phyloP scores from a whole-genome alignment of 2,113 vertebrate genomes.

The Urocynchramus pylzowi region DNA sequence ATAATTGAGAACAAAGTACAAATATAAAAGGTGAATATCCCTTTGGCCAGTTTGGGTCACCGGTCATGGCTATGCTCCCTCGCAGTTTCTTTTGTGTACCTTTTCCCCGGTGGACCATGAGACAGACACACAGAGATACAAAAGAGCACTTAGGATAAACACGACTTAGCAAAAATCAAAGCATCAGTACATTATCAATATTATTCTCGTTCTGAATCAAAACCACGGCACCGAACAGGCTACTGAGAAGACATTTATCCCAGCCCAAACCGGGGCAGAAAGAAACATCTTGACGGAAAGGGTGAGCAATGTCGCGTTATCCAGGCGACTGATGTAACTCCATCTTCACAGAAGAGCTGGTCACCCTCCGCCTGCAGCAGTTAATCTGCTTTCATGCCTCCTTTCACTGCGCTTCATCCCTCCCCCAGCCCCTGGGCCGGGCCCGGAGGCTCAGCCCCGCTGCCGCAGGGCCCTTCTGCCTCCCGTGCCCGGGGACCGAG shows the following conservation, averaged over 20 bases:
- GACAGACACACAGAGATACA: not conserved
- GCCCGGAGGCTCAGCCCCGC: not conserved
- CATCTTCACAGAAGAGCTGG: accelerated
- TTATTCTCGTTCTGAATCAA: not conserved
- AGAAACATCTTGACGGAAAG: not conserved
- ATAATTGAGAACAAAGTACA: not conserved
- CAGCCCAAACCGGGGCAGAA: not conserved
- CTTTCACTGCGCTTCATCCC: not conserved
- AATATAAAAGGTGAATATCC: not conserved
- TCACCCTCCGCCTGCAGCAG: not conserved
- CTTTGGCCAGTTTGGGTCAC: not conserved
- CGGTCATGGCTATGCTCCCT: not conserved
- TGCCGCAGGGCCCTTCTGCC: not conserved
- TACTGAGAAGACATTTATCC: not conserved
- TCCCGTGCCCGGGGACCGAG: not conserved
- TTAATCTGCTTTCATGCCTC: not conserved
- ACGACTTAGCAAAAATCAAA: not conserved
- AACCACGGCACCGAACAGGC: not conserved
- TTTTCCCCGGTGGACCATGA: not conserved
- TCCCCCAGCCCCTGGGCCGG: not conserved
- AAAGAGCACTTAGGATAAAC: not conserved
- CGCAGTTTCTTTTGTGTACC: not conserved
- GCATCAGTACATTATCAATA: not conserved
- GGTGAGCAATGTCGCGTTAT: accelerated
- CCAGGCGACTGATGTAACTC: not conserved